Conservation (phyloP, 2,113 vertebrate species). For the Pantherophis guttatus region DNA sequence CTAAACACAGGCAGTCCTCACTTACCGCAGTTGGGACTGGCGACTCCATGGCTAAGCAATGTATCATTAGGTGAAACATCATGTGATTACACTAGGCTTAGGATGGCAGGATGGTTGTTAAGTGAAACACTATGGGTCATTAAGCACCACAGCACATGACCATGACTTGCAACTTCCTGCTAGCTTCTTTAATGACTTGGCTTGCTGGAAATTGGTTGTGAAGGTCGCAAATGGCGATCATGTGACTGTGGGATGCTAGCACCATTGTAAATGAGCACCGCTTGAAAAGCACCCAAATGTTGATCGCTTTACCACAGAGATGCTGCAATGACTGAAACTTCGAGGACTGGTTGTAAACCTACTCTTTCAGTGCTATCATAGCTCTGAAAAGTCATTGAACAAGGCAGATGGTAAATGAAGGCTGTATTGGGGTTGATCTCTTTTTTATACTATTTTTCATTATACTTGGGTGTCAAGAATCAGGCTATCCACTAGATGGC, state of each 20-base stretch:
- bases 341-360: not conserved
- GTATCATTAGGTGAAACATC: not conserved
- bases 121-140: not conserved
- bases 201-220: not conserved
- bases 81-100: not conserved
- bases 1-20: not conserved
- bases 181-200: not conserved
- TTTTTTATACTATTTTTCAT: not conserved
- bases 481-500: not conserved
- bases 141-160: not conserved
- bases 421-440: not conserved
- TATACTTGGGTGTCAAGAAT: not conserved
- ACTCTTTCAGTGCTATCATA: not conserved
- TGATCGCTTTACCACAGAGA: not conserved
- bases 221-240: not conserved
- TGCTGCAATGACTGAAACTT: not conserved
- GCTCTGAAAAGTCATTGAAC: not conserved
- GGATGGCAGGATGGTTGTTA: not conserved
- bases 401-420: not conserved
- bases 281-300: not conserved
- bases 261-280: not conserved
- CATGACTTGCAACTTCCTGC: not conserved
- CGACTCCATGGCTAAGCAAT: not conserved
- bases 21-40: not conserved
- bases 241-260: not conserved